Evolutionary conservation across 2,113 vertebrate species (phyloP).

Genomic region (Saimiri boliviensis): DNA sequence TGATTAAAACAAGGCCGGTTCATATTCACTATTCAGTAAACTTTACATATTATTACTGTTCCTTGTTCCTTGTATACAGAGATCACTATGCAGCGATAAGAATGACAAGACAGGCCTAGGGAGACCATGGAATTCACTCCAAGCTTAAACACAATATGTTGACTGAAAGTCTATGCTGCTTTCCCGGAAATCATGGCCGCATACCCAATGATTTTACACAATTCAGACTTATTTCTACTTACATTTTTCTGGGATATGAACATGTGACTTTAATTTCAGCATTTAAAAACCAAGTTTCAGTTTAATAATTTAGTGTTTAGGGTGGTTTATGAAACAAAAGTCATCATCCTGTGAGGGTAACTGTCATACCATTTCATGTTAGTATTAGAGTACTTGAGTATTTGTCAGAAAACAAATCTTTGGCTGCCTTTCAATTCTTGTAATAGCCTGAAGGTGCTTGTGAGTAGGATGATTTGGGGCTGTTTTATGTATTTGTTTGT

Average conservation of each 20-base stretch:
- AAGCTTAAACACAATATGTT: background rate
- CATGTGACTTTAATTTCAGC: background rate
- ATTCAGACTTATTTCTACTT: background rate
- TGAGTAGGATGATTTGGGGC: background rate
- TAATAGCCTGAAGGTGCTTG: constrained; percentile 14
- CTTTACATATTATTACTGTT: background rate
- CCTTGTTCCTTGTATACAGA: background rate
- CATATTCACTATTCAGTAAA: background rate
- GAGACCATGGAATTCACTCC: background rate
- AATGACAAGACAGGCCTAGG: background rate
- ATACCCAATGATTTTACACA: background rate
- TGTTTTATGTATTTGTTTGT: constrained; percentile 46
- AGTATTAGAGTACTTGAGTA: background rate
- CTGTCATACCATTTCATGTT: background rate
- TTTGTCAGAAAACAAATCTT: constrained; percentile 33
- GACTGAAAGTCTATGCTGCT: background rate
- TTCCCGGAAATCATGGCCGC: background rate
- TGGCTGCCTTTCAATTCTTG: constrained; percentile 17
- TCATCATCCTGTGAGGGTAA: background rate
- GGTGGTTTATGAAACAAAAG: background rate
- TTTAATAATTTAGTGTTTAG: constrained; percentile 37
- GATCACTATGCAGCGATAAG: background rate
- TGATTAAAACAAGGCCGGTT: background rate
- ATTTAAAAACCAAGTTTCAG: background rate
- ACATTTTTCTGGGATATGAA: background rate